Evolutionary conservation across 2,797 vertebrate species (phyloP).

Genomic region (Sebastolobus altivelis): DNA sequence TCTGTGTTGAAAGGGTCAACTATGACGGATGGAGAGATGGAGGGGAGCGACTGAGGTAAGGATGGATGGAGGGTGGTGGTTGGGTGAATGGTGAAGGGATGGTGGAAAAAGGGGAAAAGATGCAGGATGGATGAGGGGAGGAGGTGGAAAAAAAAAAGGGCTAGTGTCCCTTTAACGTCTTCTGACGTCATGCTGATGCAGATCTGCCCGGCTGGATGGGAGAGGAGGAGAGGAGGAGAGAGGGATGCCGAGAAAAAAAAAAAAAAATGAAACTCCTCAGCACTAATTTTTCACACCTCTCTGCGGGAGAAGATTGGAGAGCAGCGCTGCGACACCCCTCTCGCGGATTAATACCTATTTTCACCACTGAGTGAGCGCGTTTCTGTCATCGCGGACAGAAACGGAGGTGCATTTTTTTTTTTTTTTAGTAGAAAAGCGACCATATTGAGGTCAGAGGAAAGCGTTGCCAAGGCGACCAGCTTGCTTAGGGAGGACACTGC

Average conservation of each 20-base stretch:
- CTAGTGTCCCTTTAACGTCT: conserved; percentile 81
- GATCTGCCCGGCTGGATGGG: conserved; percentile 73
- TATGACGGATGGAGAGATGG: conserved; percentile 23
- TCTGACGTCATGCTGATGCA: conserved; percentile 88
- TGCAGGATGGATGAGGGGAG: background rate
- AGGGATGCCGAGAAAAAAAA: conserved; percentile 62
- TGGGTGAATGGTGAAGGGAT: background rate
- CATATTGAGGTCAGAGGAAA: conserved; percentile 82
- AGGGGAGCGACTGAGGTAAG: conserved; percentile 7
- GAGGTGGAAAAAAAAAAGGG: conserved; percentile 15
- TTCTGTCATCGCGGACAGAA: background rate
- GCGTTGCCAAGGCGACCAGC: conserved; percentile 84
- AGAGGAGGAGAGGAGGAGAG: conserved; percentile 59
- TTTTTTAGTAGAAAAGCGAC: conserved; percentile 33
- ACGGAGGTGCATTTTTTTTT: conserved; percentile 18
- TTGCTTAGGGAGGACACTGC: conserved; percentile 78
- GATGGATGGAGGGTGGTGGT: background rate
- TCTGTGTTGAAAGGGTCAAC: conserved; percentile 20
- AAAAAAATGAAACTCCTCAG: conserved; percentile 44
- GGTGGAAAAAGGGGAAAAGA: background rate
- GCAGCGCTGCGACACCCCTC: too few relatives aligned
- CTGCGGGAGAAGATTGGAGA: conserved; percentile 24
- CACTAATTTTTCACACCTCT: conserved; percentile 35
- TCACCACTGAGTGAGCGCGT: background rate
- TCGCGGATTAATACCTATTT: conserved; percentile 4